Percentiles rank a stretch among this genome's conserved stretches.
These are phyloP conservation scores for Macquaria australasica DNA, from an alignment of 2,113 vertebrate species.

Conservation along the genomic window DNA sequence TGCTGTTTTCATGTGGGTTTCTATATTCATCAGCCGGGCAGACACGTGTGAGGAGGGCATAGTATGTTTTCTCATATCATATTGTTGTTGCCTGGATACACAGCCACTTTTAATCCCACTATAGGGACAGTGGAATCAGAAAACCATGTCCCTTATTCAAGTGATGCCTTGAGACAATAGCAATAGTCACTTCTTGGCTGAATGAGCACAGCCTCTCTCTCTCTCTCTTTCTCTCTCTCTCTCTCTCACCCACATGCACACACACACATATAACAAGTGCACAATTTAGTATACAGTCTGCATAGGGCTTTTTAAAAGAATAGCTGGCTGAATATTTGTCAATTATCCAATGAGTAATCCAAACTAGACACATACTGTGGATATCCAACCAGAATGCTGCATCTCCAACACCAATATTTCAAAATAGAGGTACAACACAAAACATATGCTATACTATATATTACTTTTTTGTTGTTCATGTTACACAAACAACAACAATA, in stretches of 20 bases:
- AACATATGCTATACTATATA: neutral
- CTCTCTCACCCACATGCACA: neutral
- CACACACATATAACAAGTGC: neutral
- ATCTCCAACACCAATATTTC: neutral
- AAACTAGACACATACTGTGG: no score
- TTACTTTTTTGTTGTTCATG: neutral
- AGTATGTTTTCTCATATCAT: neutral
- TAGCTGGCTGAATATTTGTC: no score
- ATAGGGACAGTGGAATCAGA: neutral
- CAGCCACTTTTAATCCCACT: neutral
- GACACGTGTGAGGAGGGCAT: neutral
- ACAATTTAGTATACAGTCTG: neutral
- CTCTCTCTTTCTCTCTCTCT: no score
- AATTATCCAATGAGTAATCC: no score
- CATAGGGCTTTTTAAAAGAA: neutral
- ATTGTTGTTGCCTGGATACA: neutral
- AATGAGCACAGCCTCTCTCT: neutral
- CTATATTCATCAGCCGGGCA: constrained; percentile 8
- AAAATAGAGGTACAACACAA: neutral
- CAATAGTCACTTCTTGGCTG: no score
- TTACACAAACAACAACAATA: neutral
- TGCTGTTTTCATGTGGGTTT: neutral
- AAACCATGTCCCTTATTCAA: neutral
- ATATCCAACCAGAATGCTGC: no score
- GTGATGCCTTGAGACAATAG: neutral